Percentiles rank a stretch among this genome's conserved stretches.
phyloP scores from a whole-genome alignment of 1,140 invertebrate species.

The Formica selysi region DNA sequence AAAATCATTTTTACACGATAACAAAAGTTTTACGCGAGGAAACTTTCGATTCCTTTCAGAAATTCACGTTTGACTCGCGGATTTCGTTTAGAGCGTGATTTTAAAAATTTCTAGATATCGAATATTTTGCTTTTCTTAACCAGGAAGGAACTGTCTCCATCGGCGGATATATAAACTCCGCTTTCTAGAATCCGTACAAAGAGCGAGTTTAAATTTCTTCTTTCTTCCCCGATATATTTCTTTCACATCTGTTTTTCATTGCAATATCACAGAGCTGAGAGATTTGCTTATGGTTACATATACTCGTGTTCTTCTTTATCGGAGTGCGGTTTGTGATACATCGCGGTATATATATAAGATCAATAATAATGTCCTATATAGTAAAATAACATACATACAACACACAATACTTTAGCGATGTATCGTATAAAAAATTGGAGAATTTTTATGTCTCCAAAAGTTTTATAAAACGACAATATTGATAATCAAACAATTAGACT shows the following conservation, averaged over 20 bases:
- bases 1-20: neutral
- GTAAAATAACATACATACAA: too few species aligned
- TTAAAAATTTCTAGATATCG: conserved; percentile 37
- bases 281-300: conserved; percentile 5
- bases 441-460: neutral
- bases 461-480: neutral
- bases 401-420: neutral
- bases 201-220: conserved; percentile 22
- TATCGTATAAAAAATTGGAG: neutral
- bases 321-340: neutral
- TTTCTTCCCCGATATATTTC: conserved; percentile 23
- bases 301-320: neutral
- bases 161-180: conserved; percentile 24
- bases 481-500: conserved; percentile 5
- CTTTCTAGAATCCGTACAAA: conserved; percentile 17
- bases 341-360: neutral
- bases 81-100: conserved; percentile 3
- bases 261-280: conserved; percentile 36
- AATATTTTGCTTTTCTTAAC: conserved; percentile 14
- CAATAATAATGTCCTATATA: conserved; percentile 12
- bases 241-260: conserved; percentile 39
- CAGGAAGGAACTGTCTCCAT: neutral
- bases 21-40: neutral
- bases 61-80: neutral
- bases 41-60: neutral